Percentiles rank a stretch among this genome's conserved stretches.
These are phyloP conservation scores for Ypsolopha scabrella DNA, from an alignment of 2,888 invertebrate genomes.

Conservation along the genomic window DNA sequence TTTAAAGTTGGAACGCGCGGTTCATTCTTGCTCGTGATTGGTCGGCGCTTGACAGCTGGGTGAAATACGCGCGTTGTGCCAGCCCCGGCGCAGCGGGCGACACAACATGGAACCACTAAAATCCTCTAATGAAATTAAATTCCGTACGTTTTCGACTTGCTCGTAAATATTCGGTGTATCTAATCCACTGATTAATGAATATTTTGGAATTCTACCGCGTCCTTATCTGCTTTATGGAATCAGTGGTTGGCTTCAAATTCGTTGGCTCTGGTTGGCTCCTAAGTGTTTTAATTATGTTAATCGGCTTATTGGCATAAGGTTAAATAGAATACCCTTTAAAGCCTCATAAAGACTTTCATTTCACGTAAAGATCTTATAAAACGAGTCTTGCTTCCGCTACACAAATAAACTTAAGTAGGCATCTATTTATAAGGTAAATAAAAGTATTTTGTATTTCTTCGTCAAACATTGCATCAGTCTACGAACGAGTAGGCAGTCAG, in stretches of 20 bases:
- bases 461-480: not conserved
- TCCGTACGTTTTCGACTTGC: constrained; percentile 63
- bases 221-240: not conserved
- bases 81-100: constrained; percentile 62
- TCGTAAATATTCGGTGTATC: constrained; percentile 65
- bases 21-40: constrained; percentile 39
- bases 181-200: constrained; percentile 68
- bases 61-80: constrained; percentile 51
- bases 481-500: not conserved
- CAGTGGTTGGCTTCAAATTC: too few relatives aligned
- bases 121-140: constrained; percentile 69
- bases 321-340: too few relatives aligned
- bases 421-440: not conserved
- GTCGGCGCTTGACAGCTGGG: constrained; percentile 59
- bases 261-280: constrained; percentile 21
- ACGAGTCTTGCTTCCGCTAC: too few relatives aligned
- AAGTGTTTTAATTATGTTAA: constrained; percentile 25
- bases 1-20: constrained; percentile 53
- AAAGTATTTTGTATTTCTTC: not conserved
- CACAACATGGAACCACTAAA: constrained; percentile 57
- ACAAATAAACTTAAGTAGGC: not conserved
- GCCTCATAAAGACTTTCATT: too few relatives aligned
- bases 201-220: constrained; percentile 19
- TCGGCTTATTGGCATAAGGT: constrained; percentile 10
- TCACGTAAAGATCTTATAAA: too few relatives aligned